Base-by-base conservation (phyloP, 2,797 vertebrate genomes). In the Xerus rutilus region DNA sequence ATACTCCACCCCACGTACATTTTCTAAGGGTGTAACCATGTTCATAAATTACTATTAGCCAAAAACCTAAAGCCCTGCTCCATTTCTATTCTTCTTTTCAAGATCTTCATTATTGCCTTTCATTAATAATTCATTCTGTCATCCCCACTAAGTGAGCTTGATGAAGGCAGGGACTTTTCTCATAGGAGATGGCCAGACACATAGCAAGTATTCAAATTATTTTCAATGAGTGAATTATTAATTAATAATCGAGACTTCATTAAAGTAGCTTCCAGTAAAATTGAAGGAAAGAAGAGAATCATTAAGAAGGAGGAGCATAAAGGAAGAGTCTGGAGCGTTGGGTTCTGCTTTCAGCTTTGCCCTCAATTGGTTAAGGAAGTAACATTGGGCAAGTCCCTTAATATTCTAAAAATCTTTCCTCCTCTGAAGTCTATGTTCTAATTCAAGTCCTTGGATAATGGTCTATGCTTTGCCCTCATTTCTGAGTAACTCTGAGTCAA, bases 401-500 rank as follows among this genome's bases (percentile, higher is more conserved):
- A 78, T 28, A 45, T 20, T 39, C 92, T 45, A 90, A 82, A 82
- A 86, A 18, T 35, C 69, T 65, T 89, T 69, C 3, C 30, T 3
- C 9, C 4, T 84, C 47, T 89, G 10, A 59, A 57, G 59, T 86
- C 20, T 79, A 3, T 49, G 49, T 13, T 93, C 15, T 91, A 39
- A 67, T 86, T 69, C 78, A 86, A 49, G 21, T 52, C 17, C 92
- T 92, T 74, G 2, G 21, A 39, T 32, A 82, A 18, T 86, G 28
- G 85, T 20, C 39, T 86, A 65, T 47, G 21, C 11, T 96, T 88
- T 91, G 20, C 9, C 70, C 54, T 89, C 15, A 30, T 76, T 83
- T 85, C 73, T 47, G 13, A 83, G 73, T 73, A 86, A 45, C 30
- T 93, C 52, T 86, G 83, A 86, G 47, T 91, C 59, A 91, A 72